These are phyloP conservation scores for Channa striata DNA, from an alignment of 2,797 vertebrate species.

Conservation along the genomic window DNA sequence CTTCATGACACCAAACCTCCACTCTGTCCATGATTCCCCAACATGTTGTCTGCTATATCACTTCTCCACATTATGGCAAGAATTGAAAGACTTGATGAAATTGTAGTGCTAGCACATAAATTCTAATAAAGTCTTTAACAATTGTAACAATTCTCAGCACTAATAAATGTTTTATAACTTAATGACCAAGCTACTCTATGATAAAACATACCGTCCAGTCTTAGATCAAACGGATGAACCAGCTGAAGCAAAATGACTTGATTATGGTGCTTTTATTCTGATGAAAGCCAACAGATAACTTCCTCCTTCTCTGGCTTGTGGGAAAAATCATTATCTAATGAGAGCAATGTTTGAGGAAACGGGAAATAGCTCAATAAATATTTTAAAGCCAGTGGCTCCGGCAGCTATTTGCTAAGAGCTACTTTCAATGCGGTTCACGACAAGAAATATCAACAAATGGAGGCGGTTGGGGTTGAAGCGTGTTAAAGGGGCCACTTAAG, in stretches of 20 bases:
- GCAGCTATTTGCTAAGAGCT: slow-evolving; percentile 61
- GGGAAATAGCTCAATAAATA: slow-evolving; percentile 73
- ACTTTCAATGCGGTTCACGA: slow-evolving; percentile 28
- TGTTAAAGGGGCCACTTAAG: slow-evolving; percentile 11
- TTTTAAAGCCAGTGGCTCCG: slow-evolving; percentile 64
- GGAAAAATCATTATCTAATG: slow-evolving; percentile 70
- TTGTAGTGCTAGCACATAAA: neutral
- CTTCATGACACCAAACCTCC: neutral
- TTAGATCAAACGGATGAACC: neutral
- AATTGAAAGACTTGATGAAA: neutral
- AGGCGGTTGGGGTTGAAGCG: neutral
- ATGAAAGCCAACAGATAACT: slow-evolving; percentile 48
- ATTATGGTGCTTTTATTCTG: slow-evolving; percentile 31
- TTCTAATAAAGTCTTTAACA: neutral
- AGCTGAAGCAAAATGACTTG: slow-evolving; percentile 12
- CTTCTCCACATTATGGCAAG: neutral
- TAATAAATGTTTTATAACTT: no score
- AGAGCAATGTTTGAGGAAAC: slow-evolving; percentile 65
- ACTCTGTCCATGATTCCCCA: neutral
- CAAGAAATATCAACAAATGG: slow-evolving; percentile 22
- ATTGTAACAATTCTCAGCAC: neutral
- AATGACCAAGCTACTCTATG: no score
- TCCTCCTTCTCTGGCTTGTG: slow-evolving; percentile 34
- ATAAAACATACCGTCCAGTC: no score
- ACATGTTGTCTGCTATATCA: neutral